phyloP scores from a whole-genome alignment of 2,888 invertebrate genomes.

The Lissocephala sabroskyi region DNA sequence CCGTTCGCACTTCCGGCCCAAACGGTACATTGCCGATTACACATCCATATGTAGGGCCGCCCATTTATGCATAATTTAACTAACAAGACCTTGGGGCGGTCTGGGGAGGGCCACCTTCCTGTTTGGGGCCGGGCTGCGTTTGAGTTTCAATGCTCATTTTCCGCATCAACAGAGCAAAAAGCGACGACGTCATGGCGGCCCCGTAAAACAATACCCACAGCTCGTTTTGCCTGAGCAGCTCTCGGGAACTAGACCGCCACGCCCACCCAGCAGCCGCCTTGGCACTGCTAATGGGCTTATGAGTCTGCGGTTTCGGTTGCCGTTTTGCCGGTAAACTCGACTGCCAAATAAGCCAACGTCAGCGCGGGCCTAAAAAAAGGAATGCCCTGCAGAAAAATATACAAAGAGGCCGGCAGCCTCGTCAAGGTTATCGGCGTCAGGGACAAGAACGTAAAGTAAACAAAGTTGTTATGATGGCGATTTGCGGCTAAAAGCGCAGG shows the following conservation, averaged over 20 bases:
- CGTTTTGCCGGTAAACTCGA: constrained; percentile 17
- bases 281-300: constrained; percentile 50
- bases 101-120: too few species aligned
- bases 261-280: neutral
- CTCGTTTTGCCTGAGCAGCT: neutral
- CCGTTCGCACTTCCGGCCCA: too few species aligned
- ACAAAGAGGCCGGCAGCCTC: neutral
- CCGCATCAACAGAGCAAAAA: constrained; percentile 52
- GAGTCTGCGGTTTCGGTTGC: constrained; percentile 48
- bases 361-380: neutral
- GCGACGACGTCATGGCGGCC: constrained; percentile 35
- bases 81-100: constrained; percentile 45
- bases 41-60: constrained; percentile 19
- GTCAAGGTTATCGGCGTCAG: constrained; percentile 18
- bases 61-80: constrained; percentile 60
- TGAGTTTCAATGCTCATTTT: constrained; percentile 48
- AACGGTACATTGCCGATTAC: too few species aligned
- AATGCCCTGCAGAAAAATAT: neutral
- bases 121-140: constrained; percentile 4
- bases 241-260: too few species aligned
- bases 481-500: constrained; percentile 11
- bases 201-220: constrained; percentile 41
- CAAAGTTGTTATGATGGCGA: constrained; percentile 53
- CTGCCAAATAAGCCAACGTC: neutral
- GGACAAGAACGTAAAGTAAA: constrained; percentile 32